A percentile compares a stretch with the other conserved stretches of the same genome.
Evolutionary conservation across 2,113 vertebrate genomes (phyloP).

Genomic region (Paralichthys olivaceus): DNA sequence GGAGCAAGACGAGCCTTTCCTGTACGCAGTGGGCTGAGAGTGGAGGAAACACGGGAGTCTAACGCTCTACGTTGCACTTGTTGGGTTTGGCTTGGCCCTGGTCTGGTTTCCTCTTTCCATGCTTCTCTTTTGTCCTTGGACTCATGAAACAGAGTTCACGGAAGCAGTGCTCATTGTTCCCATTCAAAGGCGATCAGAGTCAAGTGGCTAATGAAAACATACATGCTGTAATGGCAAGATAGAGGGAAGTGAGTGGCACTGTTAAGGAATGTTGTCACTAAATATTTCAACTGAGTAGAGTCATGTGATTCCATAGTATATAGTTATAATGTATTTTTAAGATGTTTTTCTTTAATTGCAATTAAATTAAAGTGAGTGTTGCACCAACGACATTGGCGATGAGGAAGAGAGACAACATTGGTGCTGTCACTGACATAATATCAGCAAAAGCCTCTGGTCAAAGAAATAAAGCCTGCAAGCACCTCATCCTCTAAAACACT

Average conservation of each 20-base stretch:
- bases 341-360: too few relatives aligned
- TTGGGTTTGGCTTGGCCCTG: conserved; percentile 62
- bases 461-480: background rate
- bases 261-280: background rate
- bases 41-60: conserved; percentile 14
- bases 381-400: too few relatives aligned
- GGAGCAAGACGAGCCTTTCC: conserved; percentile 65
- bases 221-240: conserved; percentile 34
- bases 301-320: too few relatives aligned
- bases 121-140: conserved; percentile 69
- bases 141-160: conserved; percentile 55
- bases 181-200: conserved; percentile 49
- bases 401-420: background rate
- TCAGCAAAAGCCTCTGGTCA: background rate
- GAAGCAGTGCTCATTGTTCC: conserved; percentile 70
- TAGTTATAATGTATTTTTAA: too few relatives aligned
- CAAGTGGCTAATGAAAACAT: conserved; percentile 51
- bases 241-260: background rate
- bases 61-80: conserved; percentile 32
- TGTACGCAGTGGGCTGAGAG: conserved; percentile 32
- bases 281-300: conserved; percentile 8
- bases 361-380: too few relatives aligned
- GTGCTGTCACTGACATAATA: background rate
- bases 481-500: background rate
- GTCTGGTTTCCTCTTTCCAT: conserved; percentile 76